Percentiles rank a stretch among this genome's conserved stretches.
These are phyloP conservation scores for Siniperca undulata DNA, from an alignment of 2,797 vertebrate species.

Conservation along the genomic window DNA sequence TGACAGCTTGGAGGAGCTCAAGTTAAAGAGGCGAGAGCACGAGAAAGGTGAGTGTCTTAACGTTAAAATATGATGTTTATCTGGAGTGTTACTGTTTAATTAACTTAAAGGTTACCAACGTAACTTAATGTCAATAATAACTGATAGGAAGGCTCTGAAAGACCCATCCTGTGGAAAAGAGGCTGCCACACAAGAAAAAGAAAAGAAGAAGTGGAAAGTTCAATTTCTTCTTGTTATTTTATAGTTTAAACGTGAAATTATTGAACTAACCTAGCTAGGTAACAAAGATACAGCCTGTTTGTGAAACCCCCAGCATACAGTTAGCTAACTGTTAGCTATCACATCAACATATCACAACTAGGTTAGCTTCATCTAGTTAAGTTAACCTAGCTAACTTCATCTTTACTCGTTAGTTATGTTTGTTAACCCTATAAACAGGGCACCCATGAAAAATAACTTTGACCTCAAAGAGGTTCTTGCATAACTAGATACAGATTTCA, in stretches of 20 bases:
- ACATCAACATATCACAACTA: too few species aligned
- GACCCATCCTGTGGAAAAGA: neutral
- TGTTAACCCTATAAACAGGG: neutral
- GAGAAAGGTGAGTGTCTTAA: slow-evolving; percentile 76
- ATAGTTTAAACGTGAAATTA: neutral
- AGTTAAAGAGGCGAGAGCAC: slow-evolving; percentile 79
- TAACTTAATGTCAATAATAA: neutral
- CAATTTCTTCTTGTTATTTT: neutral
- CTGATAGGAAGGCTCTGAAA: too few species aligned
- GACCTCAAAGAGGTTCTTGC: neutral
- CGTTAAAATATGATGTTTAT: too few species aligned
- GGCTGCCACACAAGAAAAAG: too few species aligned
- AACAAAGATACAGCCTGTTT: neutral
- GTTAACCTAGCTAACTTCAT: neutral
- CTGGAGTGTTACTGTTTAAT: neutral
- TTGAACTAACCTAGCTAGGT: too few species aligned
- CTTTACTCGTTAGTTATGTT: neutral
- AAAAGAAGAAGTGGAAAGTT: neutral
- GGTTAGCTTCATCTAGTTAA: neutral
- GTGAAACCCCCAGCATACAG: neutral
- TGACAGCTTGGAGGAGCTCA: slow-evolving; percentile 72
- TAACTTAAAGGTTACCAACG: neutral
- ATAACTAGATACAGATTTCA: neutral
- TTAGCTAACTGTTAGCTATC: neutral
- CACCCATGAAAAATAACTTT: neutral